Evolutionary conservation across 2,797 vertebrate species (phyloP).

Genomic region (Typhlichthys subterraneus): DNA sequence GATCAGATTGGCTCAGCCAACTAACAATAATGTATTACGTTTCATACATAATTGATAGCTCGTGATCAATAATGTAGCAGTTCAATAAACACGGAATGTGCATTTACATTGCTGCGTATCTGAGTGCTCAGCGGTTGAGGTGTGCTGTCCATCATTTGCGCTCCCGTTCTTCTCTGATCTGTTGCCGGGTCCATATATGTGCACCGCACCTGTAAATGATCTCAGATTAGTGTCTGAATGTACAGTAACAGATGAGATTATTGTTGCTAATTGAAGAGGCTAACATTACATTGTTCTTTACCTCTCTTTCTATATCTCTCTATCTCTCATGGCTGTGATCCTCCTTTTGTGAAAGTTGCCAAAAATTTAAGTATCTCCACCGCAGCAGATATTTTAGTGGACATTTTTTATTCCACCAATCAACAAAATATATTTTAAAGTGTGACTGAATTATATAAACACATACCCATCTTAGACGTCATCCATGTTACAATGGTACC

Average conservation of each 20-base stretch:
- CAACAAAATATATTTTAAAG: conserved; percentile 68
- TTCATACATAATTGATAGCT: conserved; percentile 71
- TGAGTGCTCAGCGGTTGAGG: conserved; percentile 47
- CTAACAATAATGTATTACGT: conserved; percentile 51
- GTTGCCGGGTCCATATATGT: conserved; percentile 26
- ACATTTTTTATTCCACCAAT: conserved; percentile 61
- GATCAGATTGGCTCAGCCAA: conserved; percentile 46
- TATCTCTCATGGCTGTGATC: conserved; percentile 31
- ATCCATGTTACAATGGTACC: too few relatives aligned
- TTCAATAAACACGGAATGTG: conserved; percentile 71
- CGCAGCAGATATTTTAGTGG: conserved; percentile 73
- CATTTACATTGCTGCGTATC: conserved; percentile 63
- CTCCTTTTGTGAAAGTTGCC: conserved; percentile 66
- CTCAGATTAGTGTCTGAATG: conserved; percentile 45
- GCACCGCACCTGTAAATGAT: conserved; percentile 42
- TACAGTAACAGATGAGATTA: conserved; percentile 59
- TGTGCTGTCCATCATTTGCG: conserved; percentile 44
- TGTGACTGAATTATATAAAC: conserved; percentile 63
- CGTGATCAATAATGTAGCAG: conserved; percentile 74
- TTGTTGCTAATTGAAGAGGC: conserved; percentile 69
- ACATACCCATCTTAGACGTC: conserved; percentile 37
- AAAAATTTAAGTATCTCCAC: conserved; percentile 77
- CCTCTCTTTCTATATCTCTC: conserved; percentile 32
- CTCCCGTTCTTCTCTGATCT: conserved; percentile 45
- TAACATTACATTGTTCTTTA: conserved; percentile 6